Conservation (phyloP, 2,113 vertebrate genomes). For the Rhineura floridana region DNA sequence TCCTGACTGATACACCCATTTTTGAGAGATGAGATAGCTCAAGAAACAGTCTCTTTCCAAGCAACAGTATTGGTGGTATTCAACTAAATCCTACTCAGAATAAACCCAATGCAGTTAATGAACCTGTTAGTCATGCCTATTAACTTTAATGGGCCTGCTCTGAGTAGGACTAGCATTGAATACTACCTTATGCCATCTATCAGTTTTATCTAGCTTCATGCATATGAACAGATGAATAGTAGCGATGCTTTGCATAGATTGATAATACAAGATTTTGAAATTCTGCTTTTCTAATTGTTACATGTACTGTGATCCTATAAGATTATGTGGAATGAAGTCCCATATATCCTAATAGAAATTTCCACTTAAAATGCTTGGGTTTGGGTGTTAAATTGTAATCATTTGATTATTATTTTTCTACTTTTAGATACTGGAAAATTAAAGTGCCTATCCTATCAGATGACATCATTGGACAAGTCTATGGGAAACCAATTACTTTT, state of each 20-base stretch:
- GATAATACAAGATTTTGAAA: not conserved
- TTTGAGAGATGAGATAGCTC: no score
- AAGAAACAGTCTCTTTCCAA: no score
- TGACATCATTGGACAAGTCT: constrained; percentile 17
- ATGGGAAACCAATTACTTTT: constrained; percentile 48
- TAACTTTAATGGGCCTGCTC: no score
- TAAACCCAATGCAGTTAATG: no score
- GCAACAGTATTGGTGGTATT: no score
- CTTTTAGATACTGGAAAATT: constrained; percentile 49
- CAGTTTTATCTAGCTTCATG: no score
- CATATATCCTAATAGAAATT: not conserved
- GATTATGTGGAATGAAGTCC: not conserved
- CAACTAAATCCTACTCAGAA: no score
- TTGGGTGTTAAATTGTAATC: not conserved
- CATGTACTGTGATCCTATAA: not conserved
- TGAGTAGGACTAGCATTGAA: no score
- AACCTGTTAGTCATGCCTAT: no score
- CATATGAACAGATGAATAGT: no score
- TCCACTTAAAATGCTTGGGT: not conserved
- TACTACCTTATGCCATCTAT: no score
- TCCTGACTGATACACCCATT: no score
- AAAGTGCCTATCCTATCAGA: not conserved
- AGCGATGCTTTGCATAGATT: not conserved
- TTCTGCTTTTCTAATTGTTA: not conserved
- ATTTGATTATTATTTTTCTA: not conserved